Percentiles rank a stretch among this genome's conserved stretches.
Conservation (phyloP, 1,140 invertebrate genomes). For the Drosophila obscura region DNA sequence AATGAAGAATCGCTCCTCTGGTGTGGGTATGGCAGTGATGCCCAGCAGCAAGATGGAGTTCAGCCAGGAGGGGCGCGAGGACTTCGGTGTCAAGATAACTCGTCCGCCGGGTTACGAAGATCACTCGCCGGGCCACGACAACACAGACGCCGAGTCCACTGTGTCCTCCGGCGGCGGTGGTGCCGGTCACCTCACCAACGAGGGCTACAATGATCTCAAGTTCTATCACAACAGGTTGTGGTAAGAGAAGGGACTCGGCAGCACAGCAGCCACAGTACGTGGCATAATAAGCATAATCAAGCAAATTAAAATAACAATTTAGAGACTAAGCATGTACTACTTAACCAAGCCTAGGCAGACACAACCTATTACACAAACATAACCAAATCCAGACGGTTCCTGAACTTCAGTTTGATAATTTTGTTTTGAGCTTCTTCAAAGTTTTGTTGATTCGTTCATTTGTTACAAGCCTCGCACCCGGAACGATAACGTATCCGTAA, state of each 20-base stretch:
- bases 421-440: slow-evolving; percentile 58
- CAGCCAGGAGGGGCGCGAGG: slow-evolving; percentile 74
- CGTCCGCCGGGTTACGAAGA: slow-evolving; percentile 71
- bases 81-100: slow-evolving; percentile 81
- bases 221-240: slow-evolving; percentile 87
- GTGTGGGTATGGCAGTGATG: slow-evolving; percentile 79
- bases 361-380: slow-evolving; percentile 18
- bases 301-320: slow-evolving; percentile 30
- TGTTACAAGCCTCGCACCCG: slow-evolving; percentile 69
- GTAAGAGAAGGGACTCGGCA: slow-evolving; percentile 80
- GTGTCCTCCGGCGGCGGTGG: slow-evolving; percentile 63
- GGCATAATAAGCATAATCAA: slow-evolving; percentile 47
- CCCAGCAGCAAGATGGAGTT: slow-evolving; percentile 82
- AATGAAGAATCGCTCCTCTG: slow-evolving; percentile 81
- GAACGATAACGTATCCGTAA: slow-evolving; percentile 46
- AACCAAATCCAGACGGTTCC: slow-evolving; percentile 62
- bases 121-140: slow-evolving; percentile 62
- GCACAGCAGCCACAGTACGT: slow-evolving; percentile 39
- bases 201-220: slow-evolving; percentile 87
- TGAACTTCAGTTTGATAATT: slow-evolving; percentile 60
- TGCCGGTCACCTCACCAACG: slow-evolving; percentile 84
- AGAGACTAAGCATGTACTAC: slow-evolving; percentile 41
- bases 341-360: slow-evolving; percentile 30
- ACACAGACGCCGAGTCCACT: slow-evolving; percentile 70
- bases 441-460: slow-evolving; percentile 72